These are phyloP conservation scores for Turritopsis rubra DNA, from an alignment of 30 jellyfish, hydroid and myxozoan species.

Conservation along the genomic window DNA sequence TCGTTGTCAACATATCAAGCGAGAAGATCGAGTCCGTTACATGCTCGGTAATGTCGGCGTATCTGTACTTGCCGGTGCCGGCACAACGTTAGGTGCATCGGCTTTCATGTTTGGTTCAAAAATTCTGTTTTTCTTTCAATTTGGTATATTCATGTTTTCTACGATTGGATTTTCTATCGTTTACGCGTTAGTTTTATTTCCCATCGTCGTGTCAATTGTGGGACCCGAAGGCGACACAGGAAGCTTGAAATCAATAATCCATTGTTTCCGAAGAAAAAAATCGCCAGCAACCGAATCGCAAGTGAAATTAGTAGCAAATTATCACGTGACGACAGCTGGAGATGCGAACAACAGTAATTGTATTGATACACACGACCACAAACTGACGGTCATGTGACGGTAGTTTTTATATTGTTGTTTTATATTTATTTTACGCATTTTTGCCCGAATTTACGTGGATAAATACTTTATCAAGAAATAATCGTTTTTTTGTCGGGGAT, in stretches of 20 bases:
- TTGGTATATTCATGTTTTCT: constrained; percentile 91
- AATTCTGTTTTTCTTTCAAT: constrained; percentile 76
- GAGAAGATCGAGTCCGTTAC: constrained; percentile 73
- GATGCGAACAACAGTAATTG: not conserved
- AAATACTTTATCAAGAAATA: not conserved
- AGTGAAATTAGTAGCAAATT: not conserved
- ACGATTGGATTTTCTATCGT: constrained; percentile 84
- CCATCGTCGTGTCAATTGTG: constrained; percentile 59
- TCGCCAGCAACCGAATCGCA: not conserved
- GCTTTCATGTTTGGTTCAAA: constrained; percentile 92
- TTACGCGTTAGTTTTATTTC: constrained; percentile 76
- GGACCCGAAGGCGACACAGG: constrained; percentile 97
- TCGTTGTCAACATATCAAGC: constrained; percentile 52
- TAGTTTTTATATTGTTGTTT: not conserved
- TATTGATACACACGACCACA: not conserved
- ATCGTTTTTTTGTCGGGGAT: too few species aligned
- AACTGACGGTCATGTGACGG: not conserved
- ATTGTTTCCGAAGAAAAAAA: constrained; percentile 36
- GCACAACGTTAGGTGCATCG: constrained; percentile 94
- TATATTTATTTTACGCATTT: not conserved
- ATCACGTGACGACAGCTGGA: not conserved
- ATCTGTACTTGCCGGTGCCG: constrained; percentile 92
- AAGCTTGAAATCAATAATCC: constrained; percentile 36
- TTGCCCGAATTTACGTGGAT: not conserved
- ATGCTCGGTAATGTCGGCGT: constrained; percentile 93